These are phyloP conservation scores for Erebia palarica DNA, from an alignment of 2,888 invertebrate genomes.

Conservation along the genomic window DNA sequence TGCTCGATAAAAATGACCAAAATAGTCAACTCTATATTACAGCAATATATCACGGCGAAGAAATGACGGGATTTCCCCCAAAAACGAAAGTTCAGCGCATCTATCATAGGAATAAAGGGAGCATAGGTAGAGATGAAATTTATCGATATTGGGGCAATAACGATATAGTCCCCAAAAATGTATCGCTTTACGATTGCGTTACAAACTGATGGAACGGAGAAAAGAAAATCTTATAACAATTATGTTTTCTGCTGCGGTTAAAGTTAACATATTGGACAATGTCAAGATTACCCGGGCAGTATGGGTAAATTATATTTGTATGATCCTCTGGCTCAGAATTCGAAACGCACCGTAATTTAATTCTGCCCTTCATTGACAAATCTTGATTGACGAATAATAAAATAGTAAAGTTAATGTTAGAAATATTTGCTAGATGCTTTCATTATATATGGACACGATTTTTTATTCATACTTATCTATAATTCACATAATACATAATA, in stretches of 20 bases:
- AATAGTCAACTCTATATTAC: constrained; percentile 3
- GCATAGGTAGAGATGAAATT: constrained; percentile 29
- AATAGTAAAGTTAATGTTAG: too few relatives aligned
- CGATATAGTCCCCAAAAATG: constrained; percentile 41
- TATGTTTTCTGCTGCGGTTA: constrained; percentile 5
- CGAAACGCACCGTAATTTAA: background rate
- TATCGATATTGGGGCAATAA: constrained; percentile 39
- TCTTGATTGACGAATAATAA: too few relatives aligned
- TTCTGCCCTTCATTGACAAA: too few relatives aligned
- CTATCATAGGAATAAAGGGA: constrained; percentile 35
- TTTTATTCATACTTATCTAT: too few relatives aligned
- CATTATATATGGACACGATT: too few relatives aligned
- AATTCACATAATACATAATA: too few relatives aligned
- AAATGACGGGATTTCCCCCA: constrained; percentile 28
- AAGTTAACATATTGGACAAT: background rate
- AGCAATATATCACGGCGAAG: background rate
- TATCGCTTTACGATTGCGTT: constrained; percentile 37
- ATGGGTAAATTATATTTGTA: background rate
- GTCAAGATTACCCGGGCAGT: background rate
- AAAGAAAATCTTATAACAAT: constrained; percentile 44
- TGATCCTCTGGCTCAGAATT: too few relatives aligned
- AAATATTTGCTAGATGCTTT: too few relatives aligned
- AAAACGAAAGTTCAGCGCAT: constrained; percentile 31
- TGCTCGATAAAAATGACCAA: background rate
- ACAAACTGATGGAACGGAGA: constrained; percentile 34